A percentile compares a stretch with the other conserved stretches of the same genome.
Evolutionary conservation across 1,140 invertebrate genomes (phyloP).

Genomic region (Dolichoris vasculosae): DNA sequence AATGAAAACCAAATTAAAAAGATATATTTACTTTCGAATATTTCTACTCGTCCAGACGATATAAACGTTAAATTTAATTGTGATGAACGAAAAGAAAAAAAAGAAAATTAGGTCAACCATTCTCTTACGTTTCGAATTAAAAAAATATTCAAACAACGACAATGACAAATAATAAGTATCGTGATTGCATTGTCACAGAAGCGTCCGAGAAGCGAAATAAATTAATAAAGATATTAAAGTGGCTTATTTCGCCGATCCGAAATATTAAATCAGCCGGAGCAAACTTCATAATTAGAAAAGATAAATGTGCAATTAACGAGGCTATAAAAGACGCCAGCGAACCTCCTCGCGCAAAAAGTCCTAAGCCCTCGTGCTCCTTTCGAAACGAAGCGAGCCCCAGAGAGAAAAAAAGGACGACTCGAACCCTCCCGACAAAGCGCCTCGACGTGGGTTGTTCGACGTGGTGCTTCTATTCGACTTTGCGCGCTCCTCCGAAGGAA

Average conservation of each 20-base stretch:
- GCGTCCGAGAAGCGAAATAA: background rate
- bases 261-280: slow-evolving; percentile 35
- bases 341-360: slow-evolving; percentile 2
- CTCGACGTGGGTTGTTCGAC: background rate
- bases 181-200: background rate
- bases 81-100: too few species aligned
- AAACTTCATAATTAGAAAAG: slow-evolving; percentile 49
- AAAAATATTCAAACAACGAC: background rate
- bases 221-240: slow-evolving; percentile 51
- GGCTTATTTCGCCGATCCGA: background rate
- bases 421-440: background rate
- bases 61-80: too few species aligned
- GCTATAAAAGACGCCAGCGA: slow-evolving; percentile 30
- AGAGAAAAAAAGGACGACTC: background rate
- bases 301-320: slow-evolving; percentile 51
- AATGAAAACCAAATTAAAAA: too few species aligned
- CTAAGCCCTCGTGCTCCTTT: too few species aligned
- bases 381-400: background rate
- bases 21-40: too few species aligned
- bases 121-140: background rate
- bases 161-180: background rate
- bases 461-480: background rate
- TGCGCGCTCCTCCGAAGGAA: background rate
- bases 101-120: too few species aligned
- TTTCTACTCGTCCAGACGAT: too few species aligned